phyloP scores from a whole-genome alignment of 2,797 vertebrate genomes.

The Hylomyscus alleni region DNA sequence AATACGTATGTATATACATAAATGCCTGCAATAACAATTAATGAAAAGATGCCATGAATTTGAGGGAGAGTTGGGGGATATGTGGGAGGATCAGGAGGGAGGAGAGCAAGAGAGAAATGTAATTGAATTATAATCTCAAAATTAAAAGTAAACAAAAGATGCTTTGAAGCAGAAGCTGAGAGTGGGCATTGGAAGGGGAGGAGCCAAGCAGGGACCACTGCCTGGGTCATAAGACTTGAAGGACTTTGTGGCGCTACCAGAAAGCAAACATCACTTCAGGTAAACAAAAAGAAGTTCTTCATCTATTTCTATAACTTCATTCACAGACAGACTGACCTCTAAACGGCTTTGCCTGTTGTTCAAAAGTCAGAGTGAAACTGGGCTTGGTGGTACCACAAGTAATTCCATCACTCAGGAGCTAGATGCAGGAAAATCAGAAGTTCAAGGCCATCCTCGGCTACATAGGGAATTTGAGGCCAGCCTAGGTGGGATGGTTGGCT shows the following conservation, averaged over 20 bases:
- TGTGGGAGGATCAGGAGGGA: neutral
- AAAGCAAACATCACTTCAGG: neutral
- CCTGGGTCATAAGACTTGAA: neutral
- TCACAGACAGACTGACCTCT: neutral
- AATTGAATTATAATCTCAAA: neutral
- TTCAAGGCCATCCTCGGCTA: neutral
- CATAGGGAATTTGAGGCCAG: neutral
- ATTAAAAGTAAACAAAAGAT: neutral
- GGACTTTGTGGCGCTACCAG: neutral
- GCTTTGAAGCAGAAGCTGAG: neutral
- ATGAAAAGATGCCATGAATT: neutral
- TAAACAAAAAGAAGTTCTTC: neutral
- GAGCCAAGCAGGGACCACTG: too few relatives aligned
- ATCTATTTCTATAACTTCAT: neutral
- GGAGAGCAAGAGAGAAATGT: neutral
- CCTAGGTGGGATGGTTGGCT: neutral
- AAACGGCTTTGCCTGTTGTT: neutral
- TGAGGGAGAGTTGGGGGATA: neutral
- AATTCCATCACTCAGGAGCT: neutral
- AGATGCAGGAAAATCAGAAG: neutral
- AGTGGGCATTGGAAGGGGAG: neutral
- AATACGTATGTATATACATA: neutral
- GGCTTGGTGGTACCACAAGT: neutral
- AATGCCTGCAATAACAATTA: neutral
- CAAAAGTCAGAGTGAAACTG: neutral